Conservation (phyloP, 2,113 vertebrate genomes). For the Agapornis roseicollis region DNA sequence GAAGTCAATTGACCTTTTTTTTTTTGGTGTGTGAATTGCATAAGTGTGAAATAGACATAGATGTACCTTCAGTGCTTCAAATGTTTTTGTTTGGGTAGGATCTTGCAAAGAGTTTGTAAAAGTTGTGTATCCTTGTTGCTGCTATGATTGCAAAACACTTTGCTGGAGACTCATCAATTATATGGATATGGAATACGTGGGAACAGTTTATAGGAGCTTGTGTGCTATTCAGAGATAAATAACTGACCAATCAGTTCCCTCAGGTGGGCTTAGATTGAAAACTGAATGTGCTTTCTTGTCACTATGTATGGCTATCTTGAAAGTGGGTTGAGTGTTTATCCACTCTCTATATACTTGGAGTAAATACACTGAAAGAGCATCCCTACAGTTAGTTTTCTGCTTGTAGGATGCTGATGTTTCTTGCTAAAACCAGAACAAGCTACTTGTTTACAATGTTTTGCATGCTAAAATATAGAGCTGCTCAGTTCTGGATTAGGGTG, state of each 20-base stretch:
- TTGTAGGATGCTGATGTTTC: neutral
- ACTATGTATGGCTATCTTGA: neutral
- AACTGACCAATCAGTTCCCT: neutral
- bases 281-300: neutral
- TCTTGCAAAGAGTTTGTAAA: neutral
- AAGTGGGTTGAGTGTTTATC: neutral
- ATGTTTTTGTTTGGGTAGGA: neutral
- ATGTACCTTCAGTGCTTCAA: neutral
- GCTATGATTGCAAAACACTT: neutral
- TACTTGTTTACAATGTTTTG: neutral
- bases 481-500: neutral
- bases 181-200: neutral
- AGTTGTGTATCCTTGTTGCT: neutral
- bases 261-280: neutral
- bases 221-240: neutral
- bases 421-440: neutral
- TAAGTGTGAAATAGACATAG: neutral
- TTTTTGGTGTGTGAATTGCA: neutral
- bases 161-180: neutral
- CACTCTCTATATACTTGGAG: neutral
- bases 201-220: neutral
- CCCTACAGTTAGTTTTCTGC: neutral
- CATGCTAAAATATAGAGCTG: neutral
- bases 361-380: neutral
- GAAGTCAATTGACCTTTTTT: neutral